These are phyloP conservation scores for Caiman crocodilus DNA, from an alignment of 2,797 vertebrate genomes.

Conservation along the genomic window DNA sequence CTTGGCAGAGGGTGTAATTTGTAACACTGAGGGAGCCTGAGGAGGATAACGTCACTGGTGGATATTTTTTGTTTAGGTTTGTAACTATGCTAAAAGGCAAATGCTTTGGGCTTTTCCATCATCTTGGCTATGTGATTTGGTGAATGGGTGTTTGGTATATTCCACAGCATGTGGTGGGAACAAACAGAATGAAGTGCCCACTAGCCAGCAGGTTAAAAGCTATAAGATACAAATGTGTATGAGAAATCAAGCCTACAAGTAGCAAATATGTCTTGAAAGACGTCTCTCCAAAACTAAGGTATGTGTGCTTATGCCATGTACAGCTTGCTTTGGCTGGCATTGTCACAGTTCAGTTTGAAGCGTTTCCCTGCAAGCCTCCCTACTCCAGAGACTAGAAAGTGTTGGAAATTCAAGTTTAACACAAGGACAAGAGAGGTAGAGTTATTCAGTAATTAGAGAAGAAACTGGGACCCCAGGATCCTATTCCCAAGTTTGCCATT, in stretches of 20 bases:
- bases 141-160: not conserved
- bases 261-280: conserved; percentile 1
- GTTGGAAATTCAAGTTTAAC: not conserved
- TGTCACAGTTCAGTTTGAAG: conserved; percentile 29
- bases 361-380: not conserved
- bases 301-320: not conserved
- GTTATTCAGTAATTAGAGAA: conserved; percentile 4
- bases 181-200: not conserved
- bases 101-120: conserved; percentile 31
- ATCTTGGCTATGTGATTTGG: not conserved
- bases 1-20: conserved; percentile 39
- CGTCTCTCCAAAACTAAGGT: not conserved
- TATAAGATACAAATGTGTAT: not conserved
- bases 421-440: not conserved
- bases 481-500: not conserved
- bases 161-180: not conserved
- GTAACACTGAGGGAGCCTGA: conserved; percentile 47
- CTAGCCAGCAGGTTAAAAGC: not conserved
- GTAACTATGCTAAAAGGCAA: conserved; percentile 31
- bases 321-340: not conserved
- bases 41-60: conserved; percentile 52
- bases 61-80: conserved; percentile 34
- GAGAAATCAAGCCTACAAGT: conserved; percentile 33
- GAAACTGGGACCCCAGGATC: not conserved
- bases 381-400: not conserved